Evolutionary conservation across 2,888 invertebrate species (phyloP), one percentile per base, ranked within the genome.

Genomic region (Parnassius glacialis): DNA sequence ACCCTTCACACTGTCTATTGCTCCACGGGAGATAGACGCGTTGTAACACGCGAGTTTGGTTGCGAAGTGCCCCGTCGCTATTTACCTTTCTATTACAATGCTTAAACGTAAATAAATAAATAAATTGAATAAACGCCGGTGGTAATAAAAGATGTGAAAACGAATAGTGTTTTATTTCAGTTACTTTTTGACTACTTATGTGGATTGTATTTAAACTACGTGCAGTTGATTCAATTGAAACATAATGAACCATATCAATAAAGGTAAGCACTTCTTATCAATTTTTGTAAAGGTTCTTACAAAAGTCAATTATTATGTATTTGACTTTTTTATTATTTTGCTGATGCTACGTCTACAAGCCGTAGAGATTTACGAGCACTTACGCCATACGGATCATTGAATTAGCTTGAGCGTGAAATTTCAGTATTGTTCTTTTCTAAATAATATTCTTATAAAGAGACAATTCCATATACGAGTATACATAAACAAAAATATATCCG

Each of bases 151-250:
- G 45, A 67, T 70, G 71, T 71, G 71, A 71, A 64, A 78, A 76
- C 73, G 74, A 70, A 70, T 67, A 78, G 84, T 84, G 84, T 70
- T 70, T 66, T 16, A 57, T 57, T 64, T 66, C 47, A 45, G 65
- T 59, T 62, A 65, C 65, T 72, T 77, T 73, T 72, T 70, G 71
- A 72, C 74, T 79, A 76, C 74, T 74, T 73, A 68, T 75, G 81
- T 83, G 84, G 76, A 79, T 81, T 80, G 70, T 80, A 71, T 59
- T 67, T 54, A 52, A 45, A 45, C 69, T 68, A 70, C 74, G 79
- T 76, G 83, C 11, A 9, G 48, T 59, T 57, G 48, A 47, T 48
- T 61, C 54, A 50, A 52, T 51, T 62, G 62, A 56, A 55, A 59
- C 13, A 52, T 47, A 48, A 52, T 56, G 25, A 50, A 48, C 48